phyloP scores from a whole-genome alignment of 2,113 vertebrate species.

The Micronycteris hirsuta region DNA sequence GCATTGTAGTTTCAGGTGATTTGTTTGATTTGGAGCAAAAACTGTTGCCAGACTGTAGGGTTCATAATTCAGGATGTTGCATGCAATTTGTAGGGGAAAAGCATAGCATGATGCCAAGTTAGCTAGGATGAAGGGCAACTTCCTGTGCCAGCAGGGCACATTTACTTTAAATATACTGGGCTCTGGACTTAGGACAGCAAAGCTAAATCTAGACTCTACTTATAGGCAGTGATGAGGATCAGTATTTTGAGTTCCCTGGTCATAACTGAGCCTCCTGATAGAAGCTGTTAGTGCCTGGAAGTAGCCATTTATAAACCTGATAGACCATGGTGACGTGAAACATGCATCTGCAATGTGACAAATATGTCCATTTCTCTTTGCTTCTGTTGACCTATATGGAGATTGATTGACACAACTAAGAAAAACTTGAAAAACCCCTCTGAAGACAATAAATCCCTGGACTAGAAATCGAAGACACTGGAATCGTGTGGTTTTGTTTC shows the following conservation, averaged over 20 bases:
- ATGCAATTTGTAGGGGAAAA: background rate
- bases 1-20: background rate
- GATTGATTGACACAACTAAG: background rate
- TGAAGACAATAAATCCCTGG: background rate
- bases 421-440: background rate
- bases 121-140: background rate
- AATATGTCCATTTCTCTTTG: background rate
- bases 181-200: background rate
- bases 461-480: background rate
- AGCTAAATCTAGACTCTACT: background rate
- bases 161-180: background rate
- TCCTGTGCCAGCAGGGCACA: background rate
- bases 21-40: background rate
- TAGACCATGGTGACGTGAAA: background rate
- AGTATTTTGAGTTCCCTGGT: background rate
- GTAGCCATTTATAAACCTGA: background rate
- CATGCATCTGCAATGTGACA: background rate
- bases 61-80: background rate
- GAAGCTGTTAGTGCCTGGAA: background rate
- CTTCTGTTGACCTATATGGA: background rate
- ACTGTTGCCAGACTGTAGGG: background rate
- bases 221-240: background rate
- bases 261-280: background rate
- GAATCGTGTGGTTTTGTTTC: background rate
- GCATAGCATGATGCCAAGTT: background rate